These are phyloP conservation scores for Campoletis sonorensis DNA, from an alignment of 1,140 invertebrate species.

Conservation along the genomic window DNA sequence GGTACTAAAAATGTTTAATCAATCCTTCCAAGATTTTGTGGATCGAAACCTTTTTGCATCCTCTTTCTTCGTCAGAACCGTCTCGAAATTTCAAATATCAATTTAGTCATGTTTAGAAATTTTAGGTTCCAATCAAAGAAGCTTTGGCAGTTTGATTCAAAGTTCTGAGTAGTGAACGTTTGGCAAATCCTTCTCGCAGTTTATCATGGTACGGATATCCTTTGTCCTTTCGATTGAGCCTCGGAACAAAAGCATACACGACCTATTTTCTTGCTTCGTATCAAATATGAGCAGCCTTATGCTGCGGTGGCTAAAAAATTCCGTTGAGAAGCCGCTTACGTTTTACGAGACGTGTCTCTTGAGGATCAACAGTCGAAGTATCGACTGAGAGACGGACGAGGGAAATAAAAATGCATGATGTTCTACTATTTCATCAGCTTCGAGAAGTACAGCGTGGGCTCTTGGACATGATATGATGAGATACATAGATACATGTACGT, in stretches of 20 bases:
- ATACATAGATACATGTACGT: background rate
- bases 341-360: background rate
- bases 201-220: background rate
- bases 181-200: too few species aligned
- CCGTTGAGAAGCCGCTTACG: background rate
- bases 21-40: too few species aligned
- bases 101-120: too few species aligned
- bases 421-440: slow-evolving; percentile 4
- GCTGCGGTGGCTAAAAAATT: background rate
- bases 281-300: background rate
- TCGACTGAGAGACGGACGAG: background rate
- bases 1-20: too few species aligned
- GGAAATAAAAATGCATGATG: background rate
- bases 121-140: too few species aligned
- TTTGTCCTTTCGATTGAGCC: background rate
- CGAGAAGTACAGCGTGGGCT: background rate
- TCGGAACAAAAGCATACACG: background rate
- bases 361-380: background rate
- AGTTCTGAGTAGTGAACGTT: too few species aligned
- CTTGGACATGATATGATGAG: background rate
- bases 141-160: too few species aligned
- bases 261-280: background rate
- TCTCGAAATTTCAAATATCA: too few species aligned
- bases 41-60: too few species aligned
- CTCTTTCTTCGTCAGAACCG: too few species aligned